These are phyloP conservation scores for Drosophila kanapiae DNA, from an alignment of 1,140 invertebrate genomes.

Conservation along the genomic window DNA sequence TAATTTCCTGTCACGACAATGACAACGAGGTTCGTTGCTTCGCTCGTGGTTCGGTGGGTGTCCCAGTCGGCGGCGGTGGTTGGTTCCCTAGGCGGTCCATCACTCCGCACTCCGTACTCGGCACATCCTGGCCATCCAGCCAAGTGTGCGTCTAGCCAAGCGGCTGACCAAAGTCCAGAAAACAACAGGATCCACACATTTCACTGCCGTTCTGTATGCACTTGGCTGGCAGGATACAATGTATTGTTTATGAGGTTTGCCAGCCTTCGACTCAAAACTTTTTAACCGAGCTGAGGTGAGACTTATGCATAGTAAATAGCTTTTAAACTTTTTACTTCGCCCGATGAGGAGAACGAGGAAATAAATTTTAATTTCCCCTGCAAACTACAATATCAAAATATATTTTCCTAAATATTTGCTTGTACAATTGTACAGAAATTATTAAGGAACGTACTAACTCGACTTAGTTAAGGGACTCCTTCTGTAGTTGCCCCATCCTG, in stretches of 20 bases:
- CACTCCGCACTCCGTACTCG: slow-evolving; percentile 8
- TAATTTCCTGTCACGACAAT: slow-evolving; percentile 83
- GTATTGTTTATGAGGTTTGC: slow-evolving; percentile 25
- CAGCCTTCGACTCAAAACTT: slow-evolving; percentile 3
- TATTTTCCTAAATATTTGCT: not conserved
- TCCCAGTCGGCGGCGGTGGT: not conserved
- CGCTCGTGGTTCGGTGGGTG: slow-evolving; percentile 27
- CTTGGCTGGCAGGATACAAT: slow-evolving; percentile 34
- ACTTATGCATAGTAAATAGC: slow-evolving; percentile 5
- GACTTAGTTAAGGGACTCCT: too few relatives aligned
- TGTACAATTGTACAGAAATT: not conserved
- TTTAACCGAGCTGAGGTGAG: not conserved
- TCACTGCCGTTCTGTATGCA: slow-evolving; percentile 32
- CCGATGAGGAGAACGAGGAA: too few relatives aligned
- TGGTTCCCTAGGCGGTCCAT: slow-evolving; percentile 13
- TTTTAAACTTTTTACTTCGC: too few relatives aligned
- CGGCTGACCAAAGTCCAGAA: slow-evolving; percentile 39
- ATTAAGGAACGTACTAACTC: too few relatives aligned
- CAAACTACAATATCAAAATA: not conserved
- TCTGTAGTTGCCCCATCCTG: not conserved
- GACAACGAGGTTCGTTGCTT: slow-evolving; percentile 71
- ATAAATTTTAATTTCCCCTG: not conserved
- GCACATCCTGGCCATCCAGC: slow-evolving; percentile 34
- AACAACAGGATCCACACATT: slow-evolving; percentile 54
- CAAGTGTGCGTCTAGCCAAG: slow-evolving; percentile 60